A percentile compares a stretch with the other conserved stretches of the same genome.
Evolutionary conservation across 2,797 vertebrate species (phyloP).

Genomic region (Microctenopoma stevenorrisi): DNA sequence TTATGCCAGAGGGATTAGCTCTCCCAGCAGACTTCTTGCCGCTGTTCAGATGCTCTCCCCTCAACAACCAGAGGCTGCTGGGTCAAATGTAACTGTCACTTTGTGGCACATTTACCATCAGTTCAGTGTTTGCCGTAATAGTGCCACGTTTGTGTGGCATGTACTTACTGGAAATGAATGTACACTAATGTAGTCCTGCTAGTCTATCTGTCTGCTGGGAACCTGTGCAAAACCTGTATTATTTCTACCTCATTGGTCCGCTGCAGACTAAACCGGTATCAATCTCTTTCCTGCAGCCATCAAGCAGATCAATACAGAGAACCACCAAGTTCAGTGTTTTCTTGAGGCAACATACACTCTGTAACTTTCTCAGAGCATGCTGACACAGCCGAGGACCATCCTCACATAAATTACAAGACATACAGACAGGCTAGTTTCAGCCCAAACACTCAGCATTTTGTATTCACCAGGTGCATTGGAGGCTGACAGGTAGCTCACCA

Average conservation of each 20-base stretch:
- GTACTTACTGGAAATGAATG: neutral
- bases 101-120: neutral
- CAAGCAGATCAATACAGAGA: conserved; percentile 11
- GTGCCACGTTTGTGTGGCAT: neutral
- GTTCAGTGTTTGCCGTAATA: neutral
- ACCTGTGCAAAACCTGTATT: neutral
- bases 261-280: neutral
- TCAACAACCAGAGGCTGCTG: conserved; percentile 4
- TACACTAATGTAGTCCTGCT: neutral
- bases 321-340: neutral
- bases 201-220: neutral
- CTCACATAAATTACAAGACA: neutral
- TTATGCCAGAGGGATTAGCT: conserved; percentile 22
- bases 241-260: neutral
- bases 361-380: neutral
- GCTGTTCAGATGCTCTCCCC: neutral
- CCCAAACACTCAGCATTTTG: conserved; percentile 29
- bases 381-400: neutral
- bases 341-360: neutral
- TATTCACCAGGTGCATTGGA: conserved; percentile 55
- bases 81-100: conserved; percentile 1
- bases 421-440: neutral
- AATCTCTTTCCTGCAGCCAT: conserved; percentile 6
- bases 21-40: neutral
- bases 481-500: conserved; percentile 69